Evolutionary conservation across 1,140 invertebrate genomes (phyloP).

Genomic region (Melitaea cinxia): DNA sequence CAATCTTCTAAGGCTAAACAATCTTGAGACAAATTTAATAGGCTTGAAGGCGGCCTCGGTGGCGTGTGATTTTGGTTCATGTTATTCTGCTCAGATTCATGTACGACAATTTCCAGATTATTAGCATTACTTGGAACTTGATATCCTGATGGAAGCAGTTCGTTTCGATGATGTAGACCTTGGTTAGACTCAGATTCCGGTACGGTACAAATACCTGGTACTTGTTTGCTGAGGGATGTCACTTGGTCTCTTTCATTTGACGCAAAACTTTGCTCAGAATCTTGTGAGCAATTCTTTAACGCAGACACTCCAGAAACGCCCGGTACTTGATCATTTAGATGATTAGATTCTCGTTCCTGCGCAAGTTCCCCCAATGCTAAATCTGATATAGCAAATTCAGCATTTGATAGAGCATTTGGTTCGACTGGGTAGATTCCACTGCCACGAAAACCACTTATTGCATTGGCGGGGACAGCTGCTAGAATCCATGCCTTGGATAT

Average conservation of each 20-base stretch:
- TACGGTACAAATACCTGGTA: no score
- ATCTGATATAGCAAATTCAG: slow-evolving; percentile 42
- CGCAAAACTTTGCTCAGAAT: no score
- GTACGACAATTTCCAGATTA: slow-evolving; percentile 9
- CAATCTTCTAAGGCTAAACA: slow-evolving; percentile 38
- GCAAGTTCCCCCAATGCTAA: slow-evolving; percentile 28
- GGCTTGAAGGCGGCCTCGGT: slow-evolving; percentile 33
- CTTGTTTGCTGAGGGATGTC: not conserved
- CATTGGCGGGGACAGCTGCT: slow-evolving; percentile 35
- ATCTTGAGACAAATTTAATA: slow-evolving; percentile 37
- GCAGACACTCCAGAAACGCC: not conserved
- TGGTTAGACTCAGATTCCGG: no score
- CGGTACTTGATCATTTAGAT: slow-evolving; percentile 30
- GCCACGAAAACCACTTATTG: slow-evolving; percentile 41
- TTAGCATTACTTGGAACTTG: slow-evolving; percentile 30
- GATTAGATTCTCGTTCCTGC: slow-evolving; percentile 23
- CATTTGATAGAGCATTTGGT: slow-evolving; percentile 39
- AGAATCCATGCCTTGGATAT: slow-evolving; percentile 38
- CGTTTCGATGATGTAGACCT: no score
- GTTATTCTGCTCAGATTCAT: slow-evolving; percentile 38
- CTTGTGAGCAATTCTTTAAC: not conserved
- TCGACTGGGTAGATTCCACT: slow-evolving; percentile 41
- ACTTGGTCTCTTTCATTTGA: not conserved
- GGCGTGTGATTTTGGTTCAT: slow-evolving; percentile 35
- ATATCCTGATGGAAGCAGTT: not conserved